Evolutionary conservation across 2,797 vertebrate genomes (phyloP), one percentile per base, ranked within the genome.

Genomic region (Silurus aristotelis): DNA sequence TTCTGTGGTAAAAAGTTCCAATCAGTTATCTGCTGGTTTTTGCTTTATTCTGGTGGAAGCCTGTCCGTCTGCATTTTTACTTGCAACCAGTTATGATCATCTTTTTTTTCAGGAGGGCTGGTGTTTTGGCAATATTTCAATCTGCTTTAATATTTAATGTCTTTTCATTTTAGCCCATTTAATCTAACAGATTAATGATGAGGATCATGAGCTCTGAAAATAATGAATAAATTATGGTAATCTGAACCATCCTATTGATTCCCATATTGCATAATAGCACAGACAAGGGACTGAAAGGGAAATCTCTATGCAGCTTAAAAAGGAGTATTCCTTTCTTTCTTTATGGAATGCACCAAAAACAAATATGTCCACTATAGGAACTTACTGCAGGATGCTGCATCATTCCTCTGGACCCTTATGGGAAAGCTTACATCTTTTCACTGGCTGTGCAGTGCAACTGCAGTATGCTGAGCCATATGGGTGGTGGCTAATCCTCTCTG

Each of bases 401-500:
- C 83, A 87, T 88, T 86, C 58, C 31, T 82, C 48, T 19, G n/a
- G 67, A 81, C 75, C 86, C 88, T 87, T 83, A 73, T 73, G 89
- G 83, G 85, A 85, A 46, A 56, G 58, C 76, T 75, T 88, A 86
- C 79, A 83, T 66, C 81, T 64, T 75, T 75, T 70, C 68, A 85
- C 87, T 88, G 82, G 70, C 83, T 87, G 64, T 81, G 83, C 83
- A 64, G 60, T 86, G 64, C 60, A 79, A 85, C 87, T 87, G 87
- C 82, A 78, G 78, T 80, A 71, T 89, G 86, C 19, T 85, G 83
- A 81, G 85, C 84, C 89, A 90, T 91, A 89, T 89, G 89, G 80
- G 89, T 66, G 68, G 84, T 76, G 83, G 89, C 80, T 92, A 89
- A 90, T 91, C 88, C 86, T 80, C 88, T 76, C 87, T 83, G 78